Conservation (phyloP, 2,113 vertebrate species). For the Tricholaema leucomelas region DNA sequence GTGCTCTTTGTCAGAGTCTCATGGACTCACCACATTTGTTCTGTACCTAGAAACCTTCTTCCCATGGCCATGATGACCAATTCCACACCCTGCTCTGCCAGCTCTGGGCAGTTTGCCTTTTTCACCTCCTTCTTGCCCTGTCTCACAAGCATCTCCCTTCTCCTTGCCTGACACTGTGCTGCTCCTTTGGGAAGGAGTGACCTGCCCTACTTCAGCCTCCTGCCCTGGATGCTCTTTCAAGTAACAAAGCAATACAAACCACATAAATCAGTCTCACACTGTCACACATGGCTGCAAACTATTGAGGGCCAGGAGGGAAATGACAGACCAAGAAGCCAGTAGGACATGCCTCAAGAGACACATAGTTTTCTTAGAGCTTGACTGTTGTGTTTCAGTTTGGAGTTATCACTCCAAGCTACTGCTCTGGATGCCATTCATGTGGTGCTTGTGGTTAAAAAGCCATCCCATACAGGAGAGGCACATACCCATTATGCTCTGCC, state of each 20-base stretch:
- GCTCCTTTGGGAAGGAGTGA: background rate
- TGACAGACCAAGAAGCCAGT: background rate
- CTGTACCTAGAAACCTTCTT: background rate
- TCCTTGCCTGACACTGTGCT: background rate
- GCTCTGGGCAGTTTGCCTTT: background rate
- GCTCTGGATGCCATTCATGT: accelerated
- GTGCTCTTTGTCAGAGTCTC: background rate
- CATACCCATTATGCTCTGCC: accelerated
- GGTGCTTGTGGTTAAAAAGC: background rate
- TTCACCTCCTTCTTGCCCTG: background rate
- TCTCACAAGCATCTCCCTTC: background rate
- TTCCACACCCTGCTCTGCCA: background rate
- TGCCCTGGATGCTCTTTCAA: background rate
- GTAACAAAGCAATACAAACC: background rate
- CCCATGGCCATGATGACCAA: accelerated
- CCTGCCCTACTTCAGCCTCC: background rate
- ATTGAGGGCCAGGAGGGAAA: background rate
- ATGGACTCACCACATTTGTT: background rate
- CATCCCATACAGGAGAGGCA: background rate
- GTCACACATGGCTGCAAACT: background rate
- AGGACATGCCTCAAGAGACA: background rate
- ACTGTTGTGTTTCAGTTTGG: background rate
- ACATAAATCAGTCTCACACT: background rate
- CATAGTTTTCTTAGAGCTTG: background rate
- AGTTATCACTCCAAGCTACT: background rate